phyloP scores from a whole-genome alignment of 2,797 vertebrate genomes.

The Anomalospiza imberbis region DNA sequence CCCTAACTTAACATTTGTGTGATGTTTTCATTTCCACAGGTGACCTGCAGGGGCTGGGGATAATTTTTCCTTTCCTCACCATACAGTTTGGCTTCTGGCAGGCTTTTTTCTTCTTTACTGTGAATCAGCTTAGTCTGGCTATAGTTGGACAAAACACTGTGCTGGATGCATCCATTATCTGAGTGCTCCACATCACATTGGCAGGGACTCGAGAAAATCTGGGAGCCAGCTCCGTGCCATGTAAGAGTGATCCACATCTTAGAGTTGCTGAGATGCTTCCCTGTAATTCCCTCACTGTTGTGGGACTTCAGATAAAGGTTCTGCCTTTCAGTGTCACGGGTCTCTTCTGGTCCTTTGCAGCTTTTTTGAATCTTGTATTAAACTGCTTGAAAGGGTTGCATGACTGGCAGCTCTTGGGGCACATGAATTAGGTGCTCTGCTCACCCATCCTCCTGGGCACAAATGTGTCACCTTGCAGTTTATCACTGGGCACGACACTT shows the following conservation, averaged over 20 bases:
- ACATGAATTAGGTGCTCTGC: background rate
- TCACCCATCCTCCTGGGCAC: background rate
- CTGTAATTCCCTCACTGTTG: background rate
- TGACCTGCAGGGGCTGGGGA: background rate
- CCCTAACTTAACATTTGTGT: background rate
- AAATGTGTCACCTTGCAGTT: background rate
- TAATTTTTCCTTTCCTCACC: background rate
- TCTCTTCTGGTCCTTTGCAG: background rate
- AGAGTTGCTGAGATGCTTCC: background rate
- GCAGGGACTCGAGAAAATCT: background rate
- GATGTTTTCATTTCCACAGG: background rate
- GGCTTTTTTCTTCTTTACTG: background rate
- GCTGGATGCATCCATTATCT: background rate
- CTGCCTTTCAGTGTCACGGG: background rate
- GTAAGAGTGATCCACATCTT: background rate
- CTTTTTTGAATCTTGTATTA: background rate
- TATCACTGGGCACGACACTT: background rate
- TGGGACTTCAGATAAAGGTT: background rate
- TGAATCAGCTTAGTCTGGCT: background rate
- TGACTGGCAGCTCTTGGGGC: background rate
- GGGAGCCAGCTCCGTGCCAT: background rate
- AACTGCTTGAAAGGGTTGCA: background rate
- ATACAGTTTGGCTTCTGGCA: background rate
- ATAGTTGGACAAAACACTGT: background rate
- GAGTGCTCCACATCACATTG: background rate